phyloP scores from a whole-genome alignment of 2,888 invertebrate species.

The Trissoscelio sp. region DNA sequence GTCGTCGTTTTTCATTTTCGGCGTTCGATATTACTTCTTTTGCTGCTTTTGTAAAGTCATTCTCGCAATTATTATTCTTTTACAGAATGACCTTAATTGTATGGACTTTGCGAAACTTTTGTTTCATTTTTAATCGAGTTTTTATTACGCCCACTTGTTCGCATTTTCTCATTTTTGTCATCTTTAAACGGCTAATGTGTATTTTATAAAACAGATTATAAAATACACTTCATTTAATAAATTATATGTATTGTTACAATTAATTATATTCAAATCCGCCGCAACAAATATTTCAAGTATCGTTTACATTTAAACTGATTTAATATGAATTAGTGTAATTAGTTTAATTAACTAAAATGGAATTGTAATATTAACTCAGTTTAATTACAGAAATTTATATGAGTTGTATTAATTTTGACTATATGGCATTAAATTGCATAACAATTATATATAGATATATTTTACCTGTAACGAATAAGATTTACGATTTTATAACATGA shows the following conservation, averaged over 20 bases:
- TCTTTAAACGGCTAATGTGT: too few species aligned
- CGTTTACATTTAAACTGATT: neutral
- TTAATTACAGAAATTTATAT: constrained; percentile 11
- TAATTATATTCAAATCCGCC: too few species aligned
- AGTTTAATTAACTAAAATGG: constrained; percentile 3
- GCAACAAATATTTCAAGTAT: too few species aligned
- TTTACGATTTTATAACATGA: too few species aligned
- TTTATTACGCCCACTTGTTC: neutral
- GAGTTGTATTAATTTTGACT: constrained; percentile 5
- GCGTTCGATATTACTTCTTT: constrained; percentile 7
- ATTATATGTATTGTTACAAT: too few species aligned
- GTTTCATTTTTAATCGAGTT: neutral
- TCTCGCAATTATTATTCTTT: constrained; percentile 13
- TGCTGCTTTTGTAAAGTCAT: neutral
- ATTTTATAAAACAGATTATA: too few species aligned
- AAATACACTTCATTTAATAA: too few species aligned
- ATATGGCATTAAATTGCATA: neutral
- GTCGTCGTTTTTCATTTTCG: constrained; percentile 49
- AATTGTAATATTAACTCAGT: neutral
- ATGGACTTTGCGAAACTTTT: neutral
- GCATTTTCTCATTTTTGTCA: neutral
- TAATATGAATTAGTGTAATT: neutral
- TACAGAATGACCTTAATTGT: neutral
- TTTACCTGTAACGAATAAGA: too few species aligned
- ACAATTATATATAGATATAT: neutral